These are phyloP conservation scores for Beris chalybata DNA, from an alignment of 2,888 invertebrate genomes.

Conservation along the genomic window DNA sequence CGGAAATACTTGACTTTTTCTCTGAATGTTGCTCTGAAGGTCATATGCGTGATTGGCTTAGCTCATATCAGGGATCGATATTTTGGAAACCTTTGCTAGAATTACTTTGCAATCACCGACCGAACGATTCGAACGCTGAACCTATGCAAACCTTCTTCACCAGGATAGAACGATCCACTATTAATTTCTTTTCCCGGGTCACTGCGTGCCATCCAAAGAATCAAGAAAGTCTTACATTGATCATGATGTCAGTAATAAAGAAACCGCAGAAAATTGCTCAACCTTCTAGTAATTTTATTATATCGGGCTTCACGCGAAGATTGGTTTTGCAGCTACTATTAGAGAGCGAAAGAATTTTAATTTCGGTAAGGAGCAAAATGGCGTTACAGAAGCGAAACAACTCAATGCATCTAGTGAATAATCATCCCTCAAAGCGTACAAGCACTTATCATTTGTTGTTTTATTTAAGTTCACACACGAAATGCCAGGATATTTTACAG, in stretches of 20 bases:
- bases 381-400: slow-evolving; percentile 50
- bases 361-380: slow-evolving; percentile 65
- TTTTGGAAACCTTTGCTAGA: slow-evolving; percentile 85
- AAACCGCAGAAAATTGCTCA: slow-evolving; percentile 43
- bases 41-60: slow-evolving; percentile 85
- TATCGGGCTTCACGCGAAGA: slow-evolving; percentile 86
- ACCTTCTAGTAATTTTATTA: slow-evolving; percentile 49
- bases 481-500: slow-evolving; percentile 72
- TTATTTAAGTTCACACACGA: slow-evolving; percentile 74
- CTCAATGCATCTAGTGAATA: slow-evolving; percentile 48
- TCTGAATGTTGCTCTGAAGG: slow-evolving; percentile 79
- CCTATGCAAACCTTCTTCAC: slow-evolving; percentile 58
- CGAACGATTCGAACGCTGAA: slow-evolving; percentile 48
- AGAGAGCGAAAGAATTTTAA: slow-evolving; percentile 81
- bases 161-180: slow-evolving; percentile 73
- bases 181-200: slow-evolving; percentile 79
- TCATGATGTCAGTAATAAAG: slow-evolving; percentile 60
- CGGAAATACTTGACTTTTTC: slow-evolving; percentile 76
- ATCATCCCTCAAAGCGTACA: slow-evolving; percentile 72
- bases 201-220: slow-evolving; percentile 83
- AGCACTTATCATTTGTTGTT: slow-evolving; percentile 73
- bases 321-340: slow-evolving; percentile 82
- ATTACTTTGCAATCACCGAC: slow-evolving; percentile 69
- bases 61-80: slow-evolving; percentile 73
- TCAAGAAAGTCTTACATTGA: slow-evolving; percentile 79